Conservation (phyloP, 2,888 invertebrate genomes). For the Ophion obscuratus region DNA sequence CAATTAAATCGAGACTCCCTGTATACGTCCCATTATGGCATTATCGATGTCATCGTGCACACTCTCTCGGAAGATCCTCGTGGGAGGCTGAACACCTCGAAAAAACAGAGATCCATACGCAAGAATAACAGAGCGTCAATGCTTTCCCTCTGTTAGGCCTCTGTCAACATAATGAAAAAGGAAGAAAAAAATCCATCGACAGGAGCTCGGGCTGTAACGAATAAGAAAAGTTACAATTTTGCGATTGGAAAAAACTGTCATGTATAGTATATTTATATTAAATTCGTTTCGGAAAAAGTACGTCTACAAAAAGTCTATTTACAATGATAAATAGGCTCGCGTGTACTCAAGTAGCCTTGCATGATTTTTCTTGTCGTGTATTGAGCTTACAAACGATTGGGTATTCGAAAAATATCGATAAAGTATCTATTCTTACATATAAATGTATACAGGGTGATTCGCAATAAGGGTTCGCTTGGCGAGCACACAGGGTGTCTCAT, state of each 20-base stretch:
- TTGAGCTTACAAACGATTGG: slow-evolving; percentile 46
- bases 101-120: slow-evolving; percentile 80
- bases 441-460: background rate
- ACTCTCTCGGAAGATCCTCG: slow-evolving; percentile 74
- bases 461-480: too few relatives aligned
- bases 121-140: slow-evolving; percentile 77
- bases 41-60: slow-evolving; percentile 68
- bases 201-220: background rate
- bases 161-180: slow-evolving; percentile 9
- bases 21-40: background rate
- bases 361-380: slow-evolving; percentile 21
- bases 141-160: background rate
- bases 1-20: background rate
- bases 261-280: slow-evolving; percentile 62
- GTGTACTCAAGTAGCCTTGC: slow-evolving; percentile 12
- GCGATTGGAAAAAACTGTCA: slow-evolving; percentile 42
- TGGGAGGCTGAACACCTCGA: slow-evolving; percentile 74
- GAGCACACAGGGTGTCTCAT: too few relatives aligned
- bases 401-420: slow-evolving; percentile 44
- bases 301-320: slow-evolving; percentile 61
- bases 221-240: background rate
- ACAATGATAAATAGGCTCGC: slow-evolving; percentile 57
- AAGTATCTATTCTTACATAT: slow-evolving; percentile 25
- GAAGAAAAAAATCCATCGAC: background rate
- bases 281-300: slow-evolving; percentile 58